Conservation (phyloP, 2,797 vertebrate genomes). For the Echiichthys vipera region DNA sequence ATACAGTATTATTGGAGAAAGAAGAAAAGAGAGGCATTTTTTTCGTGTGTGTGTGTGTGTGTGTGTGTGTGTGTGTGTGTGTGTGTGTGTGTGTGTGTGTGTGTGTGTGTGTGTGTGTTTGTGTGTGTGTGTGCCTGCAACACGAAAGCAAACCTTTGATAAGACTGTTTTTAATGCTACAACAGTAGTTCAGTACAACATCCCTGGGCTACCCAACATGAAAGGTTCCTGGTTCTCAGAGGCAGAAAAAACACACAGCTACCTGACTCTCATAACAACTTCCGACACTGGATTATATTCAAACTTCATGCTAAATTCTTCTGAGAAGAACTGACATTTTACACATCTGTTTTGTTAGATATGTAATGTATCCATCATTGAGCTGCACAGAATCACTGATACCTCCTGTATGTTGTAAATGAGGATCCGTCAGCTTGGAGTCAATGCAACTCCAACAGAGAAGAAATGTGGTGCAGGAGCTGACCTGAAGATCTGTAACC, state of each 20-base stretch:
- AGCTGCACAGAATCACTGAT: not conserved
- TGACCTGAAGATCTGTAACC: slow-evolving; percentile 2
- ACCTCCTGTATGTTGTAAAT: not conserved
- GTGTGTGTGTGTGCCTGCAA: not conserved
- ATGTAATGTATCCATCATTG: slow-evolving; percentile 1
- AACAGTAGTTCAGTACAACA: slow-evolving; percentile 14
- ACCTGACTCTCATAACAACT: not conserved
- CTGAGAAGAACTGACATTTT: slow-evolving; percentile 9
- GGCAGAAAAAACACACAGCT: slow-evolving; percentile 16
- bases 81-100: not conserved
- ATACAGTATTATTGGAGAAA: not conserved
- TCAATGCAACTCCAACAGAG: not conserved
- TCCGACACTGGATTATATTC: slow-evolving; percentile 5
- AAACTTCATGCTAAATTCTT: not conserved
- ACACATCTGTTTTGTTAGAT: slow-evolving; percentile 7
- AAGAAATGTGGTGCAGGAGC: not conserved
- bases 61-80: not conserved
- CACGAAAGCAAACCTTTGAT: slow-evolving; percentile 17
- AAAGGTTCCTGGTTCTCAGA: slow-evolving; percentile 23
- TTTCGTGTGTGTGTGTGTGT: not conserved
- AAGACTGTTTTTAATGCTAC: slow-evolving; percentile 17
- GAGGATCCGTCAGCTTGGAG: not conserved
- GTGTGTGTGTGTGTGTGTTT: too few species aligned
- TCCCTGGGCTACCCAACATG: slow-evolving; percentile 19
- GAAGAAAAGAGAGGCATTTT: not conserved